These are phyloP conservation scores for Florisuga fusca DNA, from an alignment of 2,797 vertebrate species.

Conservation along the genomic window DNA sequence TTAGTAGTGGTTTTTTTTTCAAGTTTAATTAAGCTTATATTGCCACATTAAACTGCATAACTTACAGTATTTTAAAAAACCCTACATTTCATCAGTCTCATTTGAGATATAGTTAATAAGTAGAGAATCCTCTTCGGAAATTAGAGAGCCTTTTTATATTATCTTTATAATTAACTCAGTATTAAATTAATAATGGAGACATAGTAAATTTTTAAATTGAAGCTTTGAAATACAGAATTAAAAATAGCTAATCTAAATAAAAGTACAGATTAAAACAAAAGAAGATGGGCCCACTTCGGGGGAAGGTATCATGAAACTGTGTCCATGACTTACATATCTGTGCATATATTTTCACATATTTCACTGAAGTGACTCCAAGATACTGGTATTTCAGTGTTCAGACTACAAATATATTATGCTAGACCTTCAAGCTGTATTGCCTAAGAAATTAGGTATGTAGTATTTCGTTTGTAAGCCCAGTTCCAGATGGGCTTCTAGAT, in stretches of 20 bases:
- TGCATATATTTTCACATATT: no score
- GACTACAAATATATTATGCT: neutral
- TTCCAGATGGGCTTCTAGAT: neutral
- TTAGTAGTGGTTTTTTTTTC: neutral
- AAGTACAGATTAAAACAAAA: conserved; percentile 1
- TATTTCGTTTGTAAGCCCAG: neutral
- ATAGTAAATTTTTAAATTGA: conserved; percentile 9
- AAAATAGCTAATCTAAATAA: conserved; percentile 32
- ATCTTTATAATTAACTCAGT: conserved; percentile 48
- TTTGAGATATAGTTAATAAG: conserved; percentile 45
- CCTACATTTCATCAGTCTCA: neutral
- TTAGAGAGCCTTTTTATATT: conserved; percentile 16
- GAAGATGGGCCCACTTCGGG: neutral
- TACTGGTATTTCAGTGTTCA: neutral
- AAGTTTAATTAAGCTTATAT: conserved; percentile 38
- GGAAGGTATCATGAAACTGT: neutral
- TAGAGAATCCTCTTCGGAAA: conserved; percentile 44
- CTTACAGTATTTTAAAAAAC: neutral
- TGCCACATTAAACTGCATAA: conserved; percentile 4
- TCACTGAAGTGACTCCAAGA: neutral
- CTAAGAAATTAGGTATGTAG: neutral
- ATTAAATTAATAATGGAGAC: conserved; percentile 37
- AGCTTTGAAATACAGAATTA: conserved; percentile 37
- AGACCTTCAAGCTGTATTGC: neutral
- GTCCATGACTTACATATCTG: neutral